Conservation (phyloP, 2,888 invertebrate genomes). For the Halictus quadricinctus region DNA sequence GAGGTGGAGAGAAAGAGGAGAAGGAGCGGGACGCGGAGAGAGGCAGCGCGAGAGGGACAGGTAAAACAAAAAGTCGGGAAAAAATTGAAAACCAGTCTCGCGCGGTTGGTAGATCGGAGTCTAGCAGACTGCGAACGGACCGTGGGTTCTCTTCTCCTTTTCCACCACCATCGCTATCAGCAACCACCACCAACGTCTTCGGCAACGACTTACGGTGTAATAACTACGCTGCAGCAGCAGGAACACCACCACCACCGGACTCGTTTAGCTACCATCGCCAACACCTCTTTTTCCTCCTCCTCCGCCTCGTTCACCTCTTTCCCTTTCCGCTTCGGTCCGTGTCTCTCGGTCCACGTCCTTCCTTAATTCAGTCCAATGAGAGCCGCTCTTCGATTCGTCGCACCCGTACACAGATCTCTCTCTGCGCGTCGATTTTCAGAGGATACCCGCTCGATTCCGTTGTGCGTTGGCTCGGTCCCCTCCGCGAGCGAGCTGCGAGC, state of each 20-base stretch:
- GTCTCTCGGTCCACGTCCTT: constrained; percentile 77
- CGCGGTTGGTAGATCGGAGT: constrained; percentile 67
- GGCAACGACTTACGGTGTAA: constrained; percentile 54
- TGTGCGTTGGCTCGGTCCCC: constrained; percentile 10
- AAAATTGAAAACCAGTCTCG: constrained; percentile 76
- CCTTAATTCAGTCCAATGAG: constrained; percentile 80
- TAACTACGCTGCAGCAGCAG: constrained; percentile 42
- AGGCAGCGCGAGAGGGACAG: constrained; percentile 57
- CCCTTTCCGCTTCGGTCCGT: constrained; percentile 66
- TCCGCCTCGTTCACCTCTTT: constrained; percentile 42
- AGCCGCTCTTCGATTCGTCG: constrained; percentile 76
- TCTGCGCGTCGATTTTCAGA: constrained; percentile 38
- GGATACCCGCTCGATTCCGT: constrained; percentile 32
- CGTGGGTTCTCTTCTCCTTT: constrained; percentile 45
- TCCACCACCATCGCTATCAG: constrained; percentile 56
- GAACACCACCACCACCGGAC: constrained; percentile 49
- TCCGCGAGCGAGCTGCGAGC: constrained; percentile 23
- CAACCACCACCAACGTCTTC: constrained; percentile 55
- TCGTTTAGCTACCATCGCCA: constrained; percentile 67
- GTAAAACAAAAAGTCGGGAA: constrained; percentile 75
- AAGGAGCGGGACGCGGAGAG: constrained; percentile 38
- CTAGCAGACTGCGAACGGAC: constrained; percentile 53
- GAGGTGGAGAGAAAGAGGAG: neutral
- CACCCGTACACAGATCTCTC: constrained; percentile 55
- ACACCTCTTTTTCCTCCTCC: constrained; percentile 65